Percentiles rank a stretch among this genome's conserved stretches.
Evolutionary conservation across 2,888 invertebrate species (phyloP).

Genomic region (Bimastos eiseni): DNA sequence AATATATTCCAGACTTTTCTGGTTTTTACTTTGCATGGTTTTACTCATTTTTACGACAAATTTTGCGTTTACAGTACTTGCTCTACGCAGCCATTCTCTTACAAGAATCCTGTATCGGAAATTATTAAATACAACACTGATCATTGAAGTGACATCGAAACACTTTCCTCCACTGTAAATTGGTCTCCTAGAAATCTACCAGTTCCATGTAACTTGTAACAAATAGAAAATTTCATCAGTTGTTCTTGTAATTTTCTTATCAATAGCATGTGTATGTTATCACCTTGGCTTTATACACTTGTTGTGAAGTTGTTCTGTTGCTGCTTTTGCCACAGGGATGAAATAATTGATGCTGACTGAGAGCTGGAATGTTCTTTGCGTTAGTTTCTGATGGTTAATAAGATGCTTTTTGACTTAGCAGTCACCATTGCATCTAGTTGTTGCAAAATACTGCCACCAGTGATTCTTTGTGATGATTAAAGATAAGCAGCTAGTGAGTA

Average conservation of each 20-base stretch:
- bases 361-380: neutral
- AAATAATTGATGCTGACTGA: neutral
- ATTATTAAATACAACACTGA: neutral
- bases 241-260: neutral
- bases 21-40: neutral
- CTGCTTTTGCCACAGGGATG: neutral
- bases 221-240: neutral
- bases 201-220: neutral
- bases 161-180: neutral
- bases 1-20: neutral
- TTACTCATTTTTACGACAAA: neutral
- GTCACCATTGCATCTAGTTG: neutral
- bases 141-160: neutral
- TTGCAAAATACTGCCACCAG: neutral
- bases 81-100: neutral
- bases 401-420: neutral
- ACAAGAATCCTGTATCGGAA: neutral
- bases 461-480: neutral
- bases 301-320: neutral
- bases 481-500: neutral
- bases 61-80: neutral
- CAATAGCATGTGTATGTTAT: neutral
- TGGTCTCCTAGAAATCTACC: neutral
- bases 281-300: neutral
- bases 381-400: neutral